These are phyloP conservation scores for Bombus sibiricus DNA, from an alignment of 1,140 invertebrate genomes.

Conservation along the genomic window DNA sequence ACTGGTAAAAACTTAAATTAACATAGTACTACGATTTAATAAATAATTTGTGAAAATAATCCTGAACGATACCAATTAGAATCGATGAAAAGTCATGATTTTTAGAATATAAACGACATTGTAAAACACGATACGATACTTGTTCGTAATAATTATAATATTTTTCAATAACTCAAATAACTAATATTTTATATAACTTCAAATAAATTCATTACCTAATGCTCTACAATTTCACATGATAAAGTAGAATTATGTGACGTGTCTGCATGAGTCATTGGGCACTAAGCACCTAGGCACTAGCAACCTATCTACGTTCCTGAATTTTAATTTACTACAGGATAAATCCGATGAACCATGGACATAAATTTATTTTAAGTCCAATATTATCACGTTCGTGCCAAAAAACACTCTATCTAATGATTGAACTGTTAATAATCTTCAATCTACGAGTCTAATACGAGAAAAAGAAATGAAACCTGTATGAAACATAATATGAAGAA, in stretches of 20 bases:
- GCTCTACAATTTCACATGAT: conserved; percentile 1
- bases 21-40: not conserved
- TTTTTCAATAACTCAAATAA: not conserved
- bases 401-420: not conserved
- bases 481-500: not conserved
- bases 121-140: not conserved
- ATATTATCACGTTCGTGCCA: not conserved
- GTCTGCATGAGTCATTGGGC: conserved; percentile 9
- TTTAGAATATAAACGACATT: not conserved
- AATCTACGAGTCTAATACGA: not conserved
- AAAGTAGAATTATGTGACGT: conserved; percentile 35
- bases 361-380: not conserved
- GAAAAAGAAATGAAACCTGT: not conserved
- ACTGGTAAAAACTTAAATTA: not conserved
- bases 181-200: not conserved
- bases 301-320: conserved; percentile 23
- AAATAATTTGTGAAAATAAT: not conserved
- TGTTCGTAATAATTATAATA: not conserved
- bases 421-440: not conserved
- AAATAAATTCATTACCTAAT: conserved; percentile 15
- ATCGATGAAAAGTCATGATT: not conserved
- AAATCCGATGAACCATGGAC: conserved; percentile 9
- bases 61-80: not conserved
- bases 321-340: conserved; percentile 26
- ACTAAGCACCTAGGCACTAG: not conserved